Conservation (phyloP, 1,140 invertebrate species). For the Fopius arisanus region DNA sequence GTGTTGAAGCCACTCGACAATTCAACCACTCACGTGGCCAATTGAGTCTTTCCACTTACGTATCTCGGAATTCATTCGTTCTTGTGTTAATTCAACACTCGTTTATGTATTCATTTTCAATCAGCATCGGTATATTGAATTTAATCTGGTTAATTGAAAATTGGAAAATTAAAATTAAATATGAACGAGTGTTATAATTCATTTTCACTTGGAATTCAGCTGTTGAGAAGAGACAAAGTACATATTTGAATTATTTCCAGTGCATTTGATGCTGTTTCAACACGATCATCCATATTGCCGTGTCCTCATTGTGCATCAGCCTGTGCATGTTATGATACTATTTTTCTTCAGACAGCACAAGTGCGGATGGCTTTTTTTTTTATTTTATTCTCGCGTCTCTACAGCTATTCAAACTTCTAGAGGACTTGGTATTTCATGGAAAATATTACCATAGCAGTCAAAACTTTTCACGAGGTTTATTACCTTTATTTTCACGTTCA, state of each 20-base stretch:
- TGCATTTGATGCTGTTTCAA: neutral
- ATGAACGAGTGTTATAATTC: neutral
- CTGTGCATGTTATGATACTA: neutral
- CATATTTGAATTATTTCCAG: neutral
- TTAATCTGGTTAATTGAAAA: neutral
- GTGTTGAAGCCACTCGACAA: neutral
- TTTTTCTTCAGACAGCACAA: neutral
- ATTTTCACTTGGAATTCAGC: neutral
- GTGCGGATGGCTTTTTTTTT: neutral
- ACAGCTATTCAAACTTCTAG: neutral
- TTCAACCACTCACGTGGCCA: neutral
- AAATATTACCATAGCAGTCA: no score
- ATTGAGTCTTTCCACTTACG: neutral
- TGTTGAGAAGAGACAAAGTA: neutral
- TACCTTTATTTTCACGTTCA: no score
- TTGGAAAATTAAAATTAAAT: neutral
- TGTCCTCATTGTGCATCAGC: neutral
- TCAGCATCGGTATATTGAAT: neutral
- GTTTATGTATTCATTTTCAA: neutral
- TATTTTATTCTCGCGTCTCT: neutral
- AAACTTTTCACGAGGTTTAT: no score
- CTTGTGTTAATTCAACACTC: neutral
- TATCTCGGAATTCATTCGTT: neutral
- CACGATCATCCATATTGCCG: neutral
- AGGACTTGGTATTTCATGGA: no score